Evolutionary conservation across 1,140 invertebrate genomes (phyloP).

Genomic region (Oreohelix idahoensis): DNA sequence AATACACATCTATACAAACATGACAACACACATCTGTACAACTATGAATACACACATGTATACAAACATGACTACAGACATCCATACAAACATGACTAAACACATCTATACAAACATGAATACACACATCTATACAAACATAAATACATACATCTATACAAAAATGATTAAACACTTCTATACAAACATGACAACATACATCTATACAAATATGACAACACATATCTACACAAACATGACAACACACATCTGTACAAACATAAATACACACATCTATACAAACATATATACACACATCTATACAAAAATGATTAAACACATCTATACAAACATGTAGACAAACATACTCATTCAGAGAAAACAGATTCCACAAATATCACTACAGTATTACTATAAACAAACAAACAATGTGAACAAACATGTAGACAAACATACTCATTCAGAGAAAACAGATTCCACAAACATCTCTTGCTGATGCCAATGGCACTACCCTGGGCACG

Average conservation of each 20-base stretch:
- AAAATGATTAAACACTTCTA: too few relatives aligned
- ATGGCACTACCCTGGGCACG: slow-evolving; percentile 68
- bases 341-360: slow-evolving; percentile 69
- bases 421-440: slow-evolving; percentile 60
- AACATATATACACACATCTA: background rate
- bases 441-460: slow-evolving; percentile 70
- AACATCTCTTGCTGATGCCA: slow-evolving; percentile 71
- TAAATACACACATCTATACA: background rate
- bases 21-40: too few relatives aligned
- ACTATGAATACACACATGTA: too few relatives aligned
- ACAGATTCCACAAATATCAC: slow-evolving; percentile 70
- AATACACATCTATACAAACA: too few relatives aligned
- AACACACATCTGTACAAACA: background rate
- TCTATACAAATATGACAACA: too few relatives aligned
- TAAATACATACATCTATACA: too few relatives aligned
- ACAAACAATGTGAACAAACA: too few relatives aligned
- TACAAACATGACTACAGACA: too few relatives aligned
- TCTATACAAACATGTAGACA: background rate
- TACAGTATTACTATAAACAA: slow-evolving; percentile 35
- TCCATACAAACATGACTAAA: background rate
- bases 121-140: too few relatives aligned
- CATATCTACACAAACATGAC: background rate
- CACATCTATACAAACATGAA: too few relatives aligned
- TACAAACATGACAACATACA: too few relatives aligned
- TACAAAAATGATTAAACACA: background rate